phyloP scores from a whole-genome alignment of 2,888 invertebrate species.

The Colostygia pectinataria region DNA sequence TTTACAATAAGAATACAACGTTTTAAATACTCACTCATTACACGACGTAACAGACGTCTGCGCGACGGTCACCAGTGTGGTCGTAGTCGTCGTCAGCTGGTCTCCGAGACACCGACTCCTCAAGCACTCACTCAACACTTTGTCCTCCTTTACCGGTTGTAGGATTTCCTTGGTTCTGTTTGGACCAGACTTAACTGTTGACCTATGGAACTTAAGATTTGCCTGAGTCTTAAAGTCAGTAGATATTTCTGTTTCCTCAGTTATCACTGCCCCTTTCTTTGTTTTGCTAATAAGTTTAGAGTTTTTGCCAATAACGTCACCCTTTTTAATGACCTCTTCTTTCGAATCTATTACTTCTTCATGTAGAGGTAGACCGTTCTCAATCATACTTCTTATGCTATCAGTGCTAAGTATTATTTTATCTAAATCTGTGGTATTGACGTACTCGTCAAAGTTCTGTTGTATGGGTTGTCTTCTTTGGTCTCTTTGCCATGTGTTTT shows the following conservation, averaged over 20 bases:
- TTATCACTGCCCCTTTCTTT: conserved; percentile 69
- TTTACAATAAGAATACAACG: not conserved
- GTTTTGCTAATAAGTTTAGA: conserved; percentile 70
- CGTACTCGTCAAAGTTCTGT: conserved; percentile 67
- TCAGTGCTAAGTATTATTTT: conserved; percentile 67
- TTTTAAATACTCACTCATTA: conserved; percentile 78
- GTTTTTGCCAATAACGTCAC: conserved; percentile 69
- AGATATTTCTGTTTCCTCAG: conserved; percentile 73
- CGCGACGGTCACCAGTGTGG: conserved; percentile 72
- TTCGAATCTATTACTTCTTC: conserved; percentile 64
- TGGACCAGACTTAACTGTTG: conserved; percentile 67
- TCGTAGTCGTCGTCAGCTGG: conserved; percentile 69
- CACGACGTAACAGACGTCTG: conserved; percentile 75
- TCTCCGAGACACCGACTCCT: conserved; percentile 72
- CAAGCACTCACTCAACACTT: conserved; percentile 60
- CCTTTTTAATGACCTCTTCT: conserved; percentile 65
- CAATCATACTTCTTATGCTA: conserved; percentile 69
- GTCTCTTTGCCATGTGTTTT: conserved; percentile 74
- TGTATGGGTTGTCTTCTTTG: conserved; percentile 79
- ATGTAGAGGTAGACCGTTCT: conserved; percentile 72
- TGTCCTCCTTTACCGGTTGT: conserved; percentile 65
- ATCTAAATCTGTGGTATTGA: conserved; percentile 66
- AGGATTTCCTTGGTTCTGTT: conserved; percentile 67
- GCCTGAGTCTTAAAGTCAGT: conserved; percentile 70
- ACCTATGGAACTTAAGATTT: conserved; percentile 71